Conservation (phyloP, 2,113 vertebrate genomes). For the Corythoichthys intestinalis region DNA sequence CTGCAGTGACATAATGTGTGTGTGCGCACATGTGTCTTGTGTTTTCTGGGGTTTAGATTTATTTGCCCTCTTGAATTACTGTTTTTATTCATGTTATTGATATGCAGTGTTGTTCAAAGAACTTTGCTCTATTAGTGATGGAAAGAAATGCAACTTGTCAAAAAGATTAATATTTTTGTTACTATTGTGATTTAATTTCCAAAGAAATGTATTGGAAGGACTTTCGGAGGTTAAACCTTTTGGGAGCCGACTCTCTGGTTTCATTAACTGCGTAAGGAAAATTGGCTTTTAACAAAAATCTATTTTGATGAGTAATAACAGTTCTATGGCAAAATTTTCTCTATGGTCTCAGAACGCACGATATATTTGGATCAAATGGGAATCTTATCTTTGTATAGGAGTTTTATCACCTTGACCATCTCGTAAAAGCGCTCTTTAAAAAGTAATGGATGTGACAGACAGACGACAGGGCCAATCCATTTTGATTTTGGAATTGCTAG, state of each 20-base stretch:
- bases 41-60: background rate
- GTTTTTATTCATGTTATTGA: background rate
- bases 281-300: conserved; percentile 31
- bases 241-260: conserved; percentile 12
- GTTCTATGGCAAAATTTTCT: conserved; percentile 49
- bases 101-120: background rate
- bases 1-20: background rate
- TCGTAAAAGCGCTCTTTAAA: background rate
- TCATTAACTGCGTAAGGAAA: conserved; percentile 42
- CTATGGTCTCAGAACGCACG: conserved; percentile 30
- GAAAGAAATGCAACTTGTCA: background rate
- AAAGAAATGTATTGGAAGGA: conserved; percentile 27
- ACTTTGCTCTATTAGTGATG: background rate
- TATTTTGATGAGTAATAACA: conserved; percentile 29
- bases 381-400: conserved; percentile 47
- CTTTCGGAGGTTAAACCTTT: conserved; percentile 32
- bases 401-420: conserved; percentile 14
- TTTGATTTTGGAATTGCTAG: background rate
- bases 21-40: background rate
- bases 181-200: conserved; percentile 19
- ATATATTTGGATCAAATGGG: conserved; percentile 36
- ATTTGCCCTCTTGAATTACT: background rate
- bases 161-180: conserved; percentile 1
- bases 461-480: background rate
- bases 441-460: background rate